phyloP scores from a whole-genome alignment of 2,797 vertebrate species.

The Loris lydekkerianus region DNA sequence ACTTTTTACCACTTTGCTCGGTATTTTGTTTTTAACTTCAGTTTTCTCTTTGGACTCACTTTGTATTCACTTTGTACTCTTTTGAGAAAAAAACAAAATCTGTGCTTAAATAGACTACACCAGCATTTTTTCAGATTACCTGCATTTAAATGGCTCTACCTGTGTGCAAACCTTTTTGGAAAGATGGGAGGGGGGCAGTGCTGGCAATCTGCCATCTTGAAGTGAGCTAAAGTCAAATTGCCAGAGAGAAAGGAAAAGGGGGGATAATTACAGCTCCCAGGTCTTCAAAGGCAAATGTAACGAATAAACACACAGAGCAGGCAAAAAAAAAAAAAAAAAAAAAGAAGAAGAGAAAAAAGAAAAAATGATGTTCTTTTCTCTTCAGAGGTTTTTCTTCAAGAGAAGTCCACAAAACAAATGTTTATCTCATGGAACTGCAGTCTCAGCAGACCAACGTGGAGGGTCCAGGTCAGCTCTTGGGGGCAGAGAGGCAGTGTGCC shows the following conservation, averaged over 20 bases:
- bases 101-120: conserved; percentile 72
- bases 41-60: conserved; percentile 48
- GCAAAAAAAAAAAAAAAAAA: background rate
- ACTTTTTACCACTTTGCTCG: conserved; percentile 48
- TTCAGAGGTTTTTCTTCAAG: background rate
- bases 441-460: background rate
- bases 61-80: conserved; percentile 33
- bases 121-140: conserved; percentile 67
- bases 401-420: background rate
- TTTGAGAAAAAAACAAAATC: conserved; percentile 41
- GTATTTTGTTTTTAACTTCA: conserved; percentile 56
- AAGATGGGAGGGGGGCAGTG: background rate
- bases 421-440: background rate
- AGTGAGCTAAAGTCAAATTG: conserved; percentile 77
- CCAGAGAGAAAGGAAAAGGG: conserved; percentile 65
- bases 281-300: conserved; percentile 49
- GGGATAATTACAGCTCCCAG: background rate
- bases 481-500: background rate
- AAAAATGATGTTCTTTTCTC: background rate
- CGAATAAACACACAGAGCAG: background rate
- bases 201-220: conserved; percentile 39
- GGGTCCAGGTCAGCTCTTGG: background rate
- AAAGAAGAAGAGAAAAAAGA: background rate
- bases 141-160: conserved; percentile 71
- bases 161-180: conserved; percentile 75